phyloP scores from a whole-genome alignment of 2,888 invertebrate species.

The Ethmia dodecea region DNA sequence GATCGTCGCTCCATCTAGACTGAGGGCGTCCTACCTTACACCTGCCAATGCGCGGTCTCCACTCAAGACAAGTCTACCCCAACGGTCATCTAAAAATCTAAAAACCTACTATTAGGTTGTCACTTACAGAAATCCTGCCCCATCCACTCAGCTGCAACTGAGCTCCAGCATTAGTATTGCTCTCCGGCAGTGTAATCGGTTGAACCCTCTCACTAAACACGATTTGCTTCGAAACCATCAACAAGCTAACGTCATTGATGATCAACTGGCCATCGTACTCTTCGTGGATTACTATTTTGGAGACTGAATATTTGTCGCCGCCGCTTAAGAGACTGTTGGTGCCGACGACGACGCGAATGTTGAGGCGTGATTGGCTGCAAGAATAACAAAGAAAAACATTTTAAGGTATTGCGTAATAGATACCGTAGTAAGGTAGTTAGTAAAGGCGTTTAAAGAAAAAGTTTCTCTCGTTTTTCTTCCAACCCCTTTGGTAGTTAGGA shows the following conservation, averaged over 20 bases:
- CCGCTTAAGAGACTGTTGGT: conserved; percentile 58
- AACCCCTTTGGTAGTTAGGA: too few relatives aligned
- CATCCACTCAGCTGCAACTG: conserved; percentile 61
- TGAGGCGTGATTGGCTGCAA: conserved; percentile 27
- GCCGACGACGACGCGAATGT: conserved; percentile 57
- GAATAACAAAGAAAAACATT: too few relatives aligned
- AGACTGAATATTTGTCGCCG: conserved; percentile 51
- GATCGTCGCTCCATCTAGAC: too few relatives aligned
- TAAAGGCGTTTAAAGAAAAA: too few relatives aligned
- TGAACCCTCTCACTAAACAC: conserved; percentile 43
- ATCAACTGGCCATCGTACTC: conserved; percentile 46
- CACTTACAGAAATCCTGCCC: conserved; percentile 63
- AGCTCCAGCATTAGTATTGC: conserved; percentile 42
- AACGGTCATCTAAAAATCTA: too few relatives aligned
- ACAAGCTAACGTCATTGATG: conserved; percentile 63
- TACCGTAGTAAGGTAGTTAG: too few relatives aligned
- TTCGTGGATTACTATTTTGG: conserved; percentile 54
- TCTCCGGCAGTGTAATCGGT: conserved; percentile 45
- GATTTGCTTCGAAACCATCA: conserved; percentile 44
- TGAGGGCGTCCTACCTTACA: too few relatives aligned
- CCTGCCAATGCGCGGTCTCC: too few relatives aligned
- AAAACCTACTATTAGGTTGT: too few relatives aligned
- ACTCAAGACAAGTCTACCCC: too few relatives aligned
- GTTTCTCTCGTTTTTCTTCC: too few relatives aligned
- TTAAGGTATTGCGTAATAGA: not conserved